These are phyloP conservation scores for Uloborus plumipes DNA, from an alignment of 2,888 invertebrate genomes.

Conservation along the genomic window DNA sequence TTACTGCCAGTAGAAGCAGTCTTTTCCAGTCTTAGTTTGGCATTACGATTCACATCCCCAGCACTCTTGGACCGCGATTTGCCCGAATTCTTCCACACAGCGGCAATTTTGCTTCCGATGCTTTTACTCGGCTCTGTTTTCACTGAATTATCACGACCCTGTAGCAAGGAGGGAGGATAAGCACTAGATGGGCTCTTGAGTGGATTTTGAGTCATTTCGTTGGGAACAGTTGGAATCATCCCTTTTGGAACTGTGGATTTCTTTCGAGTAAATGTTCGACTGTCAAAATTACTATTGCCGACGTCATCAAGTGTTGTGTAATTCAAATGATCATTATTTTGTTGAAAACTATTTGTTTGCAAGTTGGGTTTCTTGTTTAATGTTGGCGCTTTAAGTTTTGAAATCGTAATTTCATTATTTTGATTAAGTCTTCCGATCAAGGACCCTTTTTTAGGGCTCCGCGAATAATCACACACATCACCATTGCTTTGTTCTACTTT, in stretches of 20 bases:
- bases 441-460: neutral
- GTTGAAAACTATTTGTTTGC: neutral
- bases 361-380: neutral
- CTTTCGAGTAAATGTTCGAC: slow-evolving; percentile 50
- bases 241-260: slow-evolving; percentile 23
- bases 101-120: slow-evolving; percentile 42
- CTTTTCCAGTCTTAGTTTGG: slow-evolving; percentile 26
- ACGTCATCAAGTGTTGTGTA: neutral
- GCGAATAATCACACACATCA: neutral
- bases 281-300: slow-evolving; percentile 19
- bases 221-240: slow-evolving; percentile 23
- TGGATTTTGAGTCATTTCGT: neutral
- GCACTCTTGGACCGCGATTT: slow-evolving; percentile 40
- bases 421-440: neutral
- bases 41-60: slow-evolving; percentile 37
- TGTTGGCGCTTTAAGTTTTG: slow-evolving; percentile 4
- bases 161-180: slow-evolving; percentile 6
- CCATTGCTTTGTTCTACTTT: neutral
- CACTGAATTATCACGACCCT: slow-evolving; percentile 5
- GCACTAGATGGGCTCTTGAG: slow-evolving; percentile 13
- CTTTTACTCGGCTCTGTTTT: neutral
- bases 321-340: neutral
- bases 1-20: slow-evolving; percentile 12
- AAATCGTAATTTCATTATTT: neutral
- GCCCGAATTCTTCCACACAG: slow-evolving; percentile 49